phyloP scores from a whole-genome alignment of 2,113 vertebrate genomes.

The Podarcis muralis region DNA sequence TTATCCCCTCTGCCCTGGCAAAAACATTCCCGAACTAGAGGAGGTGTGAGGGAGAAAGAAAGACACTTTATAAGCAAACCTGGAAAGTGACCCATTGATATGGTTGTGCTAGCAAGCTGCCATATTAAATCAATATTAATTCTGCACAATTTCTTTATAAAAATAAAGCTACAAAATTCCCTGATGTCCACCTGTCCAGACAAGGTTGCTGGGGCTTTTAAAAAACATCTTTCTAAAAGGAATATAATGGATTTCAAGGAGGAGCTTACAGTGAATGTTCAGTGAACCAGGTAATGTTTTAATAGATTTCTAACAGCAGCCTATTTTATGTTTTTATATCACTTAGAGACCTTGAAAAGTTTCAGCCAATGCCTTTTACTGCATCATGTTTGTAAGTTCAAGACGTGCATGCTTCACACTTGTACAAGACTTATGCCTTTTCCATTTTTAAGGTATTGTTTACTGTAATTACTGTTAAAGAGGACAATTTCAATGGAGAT shows the following conservation, averaged over 20 bases:
- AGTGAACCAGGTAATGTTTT: constrained; percentile 71
- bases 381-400: background rate
- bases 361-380: constrained; percentile 5
- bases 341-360: constrained; percentile 57
- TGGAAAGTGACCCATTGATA: constrained; percentile 41
- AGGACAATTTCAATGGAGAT: background rate
- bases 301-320: constrained; percentile 66
- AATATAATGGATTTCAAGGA: constrained; percentile 60
- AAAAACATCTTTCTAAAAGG: constrained; percentile 52
- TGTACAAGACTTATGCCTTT: background rate
- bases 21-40: constrained; percentile 32
- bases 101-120: constrained; percentile 38
- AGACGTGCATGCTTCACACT: background rate
- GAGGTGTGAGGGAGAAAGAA: background rate
- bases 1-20: constrained; percentile 40
- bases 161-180: constrained; percentile 60
- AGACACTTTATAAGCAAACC: constrained; percentile 2
- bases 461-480: background rate
- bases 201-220: constrained; percentile 23
- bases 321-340: constrained; percentile 67
- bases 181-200: constrained; percentile 46
- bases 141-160: constrained; percentile 55
- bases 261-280: constrained; percentile 59
- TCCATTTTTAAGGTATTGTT: background rate
- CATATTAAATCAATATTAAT: constrained; percentile 68